phyloP scores from a whole-genome alignment of 1,140 invertebrate genomes.

The Coenobita brevimanus region DNA sequence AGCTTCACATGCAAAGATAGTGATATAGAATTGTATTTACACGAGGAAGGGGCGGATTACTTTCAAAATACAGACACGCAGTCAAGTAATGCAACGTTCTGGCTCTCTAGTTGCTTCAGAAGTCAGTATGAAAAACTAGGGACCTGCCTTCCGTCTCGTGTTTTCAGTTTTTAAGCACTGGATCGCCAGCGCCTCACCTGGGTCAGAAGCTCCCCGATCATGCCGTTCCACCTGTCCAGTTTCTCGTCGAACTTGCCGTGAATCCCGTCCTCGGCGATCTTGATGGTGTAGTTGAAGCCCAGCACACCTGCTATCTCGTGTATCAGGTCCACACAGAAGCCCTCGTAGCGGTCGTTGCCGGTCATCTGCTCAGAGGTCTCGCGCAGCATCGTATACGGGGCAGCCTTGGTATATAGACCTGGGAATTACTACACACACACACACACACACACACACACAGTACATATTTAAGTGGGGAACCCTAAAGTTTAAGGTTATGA shows the following conservation, averaged over 20 bases:
- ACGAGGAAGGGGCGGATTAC: no score
- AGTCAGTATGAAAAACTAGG: no score
- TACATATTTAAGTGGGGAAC: no score
- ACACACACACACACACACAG: background rate
- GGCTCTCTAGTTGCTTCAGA: background rate
- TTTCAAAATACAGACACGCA: no score
- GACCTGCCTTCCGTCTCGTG: no score
- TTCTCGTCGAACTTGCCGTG: slow-evolving; percentile 86
- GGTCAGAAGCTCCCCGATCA: slow-evolving; percentile 92
- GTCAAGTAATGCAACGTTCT: no score
- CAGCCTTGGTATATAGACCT: slow-evolving; percentile 80
- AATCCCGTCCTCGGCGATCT: slow-evolving; percentile 85
- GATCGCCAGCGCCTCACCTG: no score
- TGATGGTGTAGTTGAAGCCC: slow-evolving; percentile 92
- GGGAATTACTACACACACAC: background rate
- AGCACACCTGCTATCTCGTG: slow-evolving; percentile 89
- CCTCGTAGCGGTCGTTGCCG: slow-evolving; percentile 70
- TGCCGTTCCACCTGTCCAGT: slow-evolving; percentile 93
- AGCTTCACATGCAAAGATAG: no score
- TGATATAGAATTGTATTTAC: no score
- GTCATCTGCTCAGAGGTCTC: slow-evolving; percentile 65
- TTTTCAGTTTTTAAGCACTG: no score
- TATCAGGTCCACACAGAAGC: slow-evolving; percentile 89
- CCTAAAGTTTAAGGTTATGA: no score
- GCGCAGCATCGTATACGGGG: slow-evolving; percentile 90